These are phyloP conservation scores for Drosophila kambysellisi DNA, from an alignment of 2,888 invertebrate genomes.

Conservation along the genomic window DNA sequence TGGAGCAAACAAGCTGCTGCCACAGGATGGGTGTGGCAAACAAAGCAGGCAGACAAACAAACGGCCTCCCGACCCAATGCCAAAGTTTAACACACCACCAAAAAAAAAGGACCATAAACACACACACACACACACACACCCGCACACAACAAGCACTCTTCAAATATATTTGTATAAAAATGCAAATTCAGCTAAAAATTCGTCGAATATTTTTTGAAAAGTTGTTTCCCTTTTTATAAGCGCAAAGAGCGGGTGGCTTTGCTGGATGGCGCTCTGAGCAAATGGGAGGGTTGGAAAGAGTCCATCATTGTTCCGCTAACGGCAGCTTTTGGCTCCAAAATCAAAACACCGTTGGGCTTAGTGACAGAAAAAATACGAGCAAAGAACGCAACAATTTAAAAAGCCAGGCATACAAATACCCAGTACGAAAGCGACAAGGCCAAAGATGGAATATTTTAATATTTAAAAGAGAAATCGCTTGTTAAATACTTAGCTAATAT, in stretches of 20 bases:
- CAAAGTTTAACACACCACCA: background rate
- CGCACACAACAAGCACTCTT: constrained; percentile 68
- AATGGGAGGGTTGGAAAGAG: background rate
- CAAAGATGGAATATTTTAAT: background rate
- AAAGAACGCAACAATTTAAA: constrained; percentile 12
- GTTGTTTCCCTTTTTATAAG: constrained; percentile 64
- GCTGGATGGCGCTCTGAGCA: constrained; percentile 17
- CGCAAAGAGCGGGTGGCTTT: constrained; percentile 48
- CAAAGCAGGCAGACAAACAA: constrained; percentile 66
- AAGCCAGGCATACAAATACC: constrained; percentile 24
- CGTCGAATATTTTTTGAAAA: constrained; percentile 75
- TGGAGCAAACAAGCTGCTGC: constrained; percentile 26
- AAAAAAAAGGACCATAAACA: constrained; percentile 3
- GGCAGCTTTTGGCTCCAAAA: constrained; percentile 74
- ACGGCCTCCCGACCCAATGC: constrained; percentile 35
- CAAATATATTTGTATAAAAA: constrained; percentile 82
- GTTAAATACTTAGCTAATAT: background rate
- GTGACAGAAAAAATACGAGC: constrained; percentile 38
- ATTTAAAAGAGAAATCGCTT: background rate
- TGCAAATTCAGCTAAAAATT: constrained; percentile 82
- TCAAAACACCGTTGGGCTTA: constrained; percentile 68
- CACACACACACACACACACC: constrained; percentile 2
- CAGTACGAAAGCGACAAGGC: background rate
- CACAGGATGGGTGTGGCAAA: constrained; percentile 35
- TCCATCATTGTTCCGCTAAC: constrained; percentile 58